Evolutionary conservation across 2,113 vertebrate species (phyloP), one percentile per base, ranked within the genome.

Genomic region (Heterochromis multidens): DNA sequence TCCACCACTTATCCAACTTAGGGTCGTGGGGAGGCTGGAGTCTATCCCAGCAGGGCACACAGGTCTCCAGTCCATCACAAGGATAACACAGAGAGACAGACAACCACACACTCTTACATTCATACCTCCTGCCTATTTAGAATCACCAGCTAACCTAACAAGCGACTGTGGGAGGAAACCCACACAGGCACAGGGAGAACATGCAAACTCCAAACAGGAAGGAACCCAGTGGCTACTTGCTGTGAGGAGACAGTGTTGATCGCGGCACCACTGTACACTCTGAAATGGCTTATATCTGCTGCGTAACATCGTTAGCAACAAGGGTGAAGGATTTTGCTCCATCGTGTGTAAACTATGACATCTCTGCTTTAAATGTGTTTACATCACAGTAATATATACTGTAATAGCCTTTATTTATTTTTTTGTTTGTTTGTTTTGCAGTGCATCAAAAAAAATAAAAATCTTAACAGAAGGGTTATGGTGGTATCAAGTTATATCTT

Each of bases 41-140:
- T 72, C 67, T 27, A 49, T 49, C 40, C 25, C 16, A 72, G 67
- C 16, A 74, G 67, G 67, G 29, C 4, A 6, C 40, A 72, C 67
- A 74, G 67, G 10, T 74, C 6, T 5, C 6, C 67, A 72, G 43
- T 25, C 49, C 43, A 52, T 52, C 67, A 52, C 6, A 10, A 49
- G 40, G 43, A 49, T 72, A 72, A 49, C 67, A 49, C 43, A 49
- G 25, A 72, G 40, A 31, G 43, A 52, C 43, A 74, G 67, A 52
- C 43, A 74, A 8, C 70, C 29, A 54, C 70, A 74, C 19, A 2
- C 27, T 74, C 70, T 54, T 2, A 2, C 70, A 74, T 31, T 74
- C 46, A 74, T 46, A 74, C 46, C 27, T 74, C 46, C 17, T 31
- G 27, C 27, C 29, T 31, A 74, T 54, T 54, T 74, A 33, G 46